These are phyloP conservation scores for Syngnathus typhle DNA, from an alignment of 2,113 vertebrate species.

Conservation along the genomic window DNA sequence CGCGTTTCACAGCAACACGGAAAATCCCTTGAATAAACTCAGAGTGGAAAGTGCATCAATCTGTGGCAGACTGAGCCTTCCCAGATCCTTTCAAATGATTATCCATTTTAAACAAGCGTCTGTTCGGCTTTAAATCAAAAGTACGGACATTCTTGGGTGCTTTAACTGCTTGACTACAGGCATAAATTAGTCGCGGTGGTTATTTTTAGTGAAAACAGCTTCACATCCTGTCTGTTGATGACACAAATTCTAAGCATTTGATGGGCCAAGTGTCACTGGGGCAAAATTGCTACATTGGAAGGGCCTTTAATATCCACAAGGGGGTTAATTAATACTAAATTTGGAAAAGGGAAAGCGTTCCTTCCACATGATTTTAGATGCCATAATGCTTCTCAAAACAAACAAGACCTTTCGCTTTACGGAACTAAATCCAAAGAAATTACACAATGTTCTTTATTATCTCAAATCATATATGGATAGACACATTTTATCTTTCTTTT, in stretches of 20 bases:
- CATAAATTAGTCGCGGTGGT: slow-evolving; percentile 34
- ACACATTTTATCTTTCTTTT: neutral
- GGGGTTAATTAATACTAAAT: neutral
- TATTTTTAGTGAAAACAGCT: slow-evolving; percentile 57
- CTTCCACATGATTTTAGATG: neutral
- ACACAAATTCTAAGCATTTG: slow-evolving; percentile 31
- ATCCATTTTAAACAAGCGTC: slow-evolving; percentile 46
- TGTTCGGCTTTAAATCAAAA: slow-evolving; percentile 46
- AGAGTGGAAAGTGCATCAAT: slow-evolving; percentile 41
- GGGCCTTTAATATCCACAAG: neutral
- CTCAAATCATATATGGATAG: neutral
- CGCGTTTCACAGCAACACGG: slow-evolving; percentile 20
- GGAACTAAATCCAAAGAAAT: neutral
- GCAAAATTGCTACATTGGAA: neutral
- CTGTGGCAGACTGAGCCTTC: slow-evolving; percentile 21
- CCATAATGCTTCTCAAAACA: neutral
- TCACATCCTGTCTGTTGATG: slow-evolving; percentile 48
- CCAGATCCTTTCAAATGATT: slow-evolving; percentile 34
- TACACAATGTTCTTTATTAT: neutral
- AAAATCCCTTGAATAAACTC: slow-evolving; percentile 20
- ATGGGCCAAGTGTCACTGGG: slow-evolving; percentile 43
- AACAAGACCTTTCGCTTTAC: neutral
- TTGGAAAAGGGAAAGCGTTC: no score
- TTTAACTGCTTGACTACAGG: slow-evolving; percentile 23
- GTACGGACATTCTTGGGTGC: slow-evolving; percentile 22